These are phyloP conservation scores for Opisthograptis luteolata DNA, from an alignment of 2,888 invertebrate genomes.

Conservation along the genomic window DNA sequence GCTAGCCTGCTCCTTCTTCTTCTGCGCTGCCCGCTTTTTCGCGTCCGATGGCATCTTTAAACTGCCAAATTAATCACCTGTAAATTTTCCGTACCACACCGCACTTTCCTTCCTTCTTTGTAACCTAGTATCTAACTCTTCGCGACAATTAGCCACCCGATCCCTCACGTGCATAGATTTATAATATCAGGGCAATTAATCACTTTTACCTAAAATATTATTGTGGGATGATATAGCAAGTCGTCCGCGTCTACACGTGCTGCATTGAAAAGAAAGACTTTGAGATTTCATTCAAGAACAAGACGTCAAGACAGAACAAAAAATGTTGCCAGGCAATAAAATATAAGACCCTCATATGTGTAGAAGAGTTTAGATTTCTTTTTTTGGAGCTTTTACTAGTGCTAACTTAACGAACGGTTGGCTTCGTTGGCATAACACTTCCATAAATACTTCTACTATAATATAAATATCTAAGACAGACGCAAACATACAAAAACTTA, in stretches of 20 bases:
- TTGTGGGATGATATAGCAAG: conserved; percentile 59
- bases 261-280: conserved; percentile 69
- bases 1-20: conserved; percentile 97
- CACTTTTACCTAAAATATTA: conserved; percentile 57
- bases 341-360: too few species aligned
- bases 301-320: too few species aligned
- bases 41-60: conserved; percentile 97
- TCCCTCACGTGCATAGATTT: conserved; percentile 3
- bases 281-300: conserved; percentile 7
- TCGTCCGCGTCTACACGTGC: conserved; percentile 81
- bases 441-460: too few species aligned
- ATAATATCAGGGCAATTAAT: neutral
- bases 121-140: neutral
- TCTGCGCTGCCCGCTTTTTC: conserved; percentile 98
- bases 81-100: conserved; percentile 22
- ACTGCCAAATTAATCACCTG: conserved; percentile 41
- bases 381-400: too few species aligned
- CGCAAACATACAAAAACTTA: too few species aligned
- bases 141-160: neutral
- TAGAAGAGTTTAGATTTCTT: too few species aligned
- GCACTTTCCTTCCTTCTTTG: neutral
- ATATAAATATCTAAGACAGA: too few species aligned
- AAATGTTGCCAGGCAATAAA: neutral
- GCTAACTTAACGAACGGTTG: too few species aligned
- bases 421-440: too few species aligned